Evolutionary conservation across 2,113 vertebrate species (phyloP), one percentile per base, ranked within the genome.

Genomic region (Rissa tridactyla): DNA sequence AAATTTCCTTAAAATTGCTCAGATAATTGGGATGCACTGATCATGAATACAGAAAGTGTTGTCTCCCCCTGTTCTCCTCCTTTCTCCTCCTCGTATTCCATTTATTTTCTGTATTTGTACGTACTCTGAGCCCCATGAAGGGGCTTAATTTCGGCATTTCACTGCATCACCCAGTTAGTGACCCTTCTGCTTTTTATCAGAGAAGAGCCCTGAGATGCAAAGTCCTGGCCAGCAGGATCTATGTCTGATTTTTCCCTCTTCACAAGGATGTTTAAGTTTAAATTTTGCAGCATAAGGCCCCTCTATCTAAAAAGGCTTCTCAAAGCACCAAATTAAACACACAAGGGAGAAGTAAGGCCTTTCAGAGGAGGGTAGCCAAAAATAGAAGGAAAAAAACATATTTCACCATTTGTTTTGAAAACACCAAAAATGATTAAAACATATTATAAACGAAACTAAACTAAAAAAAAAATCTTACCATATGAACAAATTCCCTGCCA

Each of bases 371-470:
- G 93, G 93, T 89, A 96, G 96, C 95, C 97, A 97, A 97, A 98
- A 98, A 97, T 96, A 97, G 96, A 97, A 94, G 77, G 58, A 40
- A 94, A 96, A 90, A 93, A 82, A 30, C 82, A 88, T 84, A 98
- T 97, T 98, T 98, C 92, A 98, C 96, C 97, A 98, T 98, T 98
- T 98, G 97, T 98, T 98, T 98, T 98, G 95, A 98, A 98, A 98
- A 98, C 96, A 98, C 94, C 93, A 94, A 96, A 97, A 97, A 97
- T 97, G 94, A 98, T 98, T 97, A 98, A 98, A 98, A 98, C 96
- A 97, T 93, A 97, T 96, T 97, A 98, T 97, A 98, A 98, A 98
- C 27, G 88, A 98, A 98, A 97, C 92, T 80, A 96, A 96, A 95
- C 93, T 85, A 90, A 93, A 94, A 92, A 93, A 84, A 76, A 85